These are phyloP conservation scores for Lytechinus variegatus DNA, from an alignment of 35 echinoderm and acorn worm genomes.

Conservation along the genomic window DNA sequence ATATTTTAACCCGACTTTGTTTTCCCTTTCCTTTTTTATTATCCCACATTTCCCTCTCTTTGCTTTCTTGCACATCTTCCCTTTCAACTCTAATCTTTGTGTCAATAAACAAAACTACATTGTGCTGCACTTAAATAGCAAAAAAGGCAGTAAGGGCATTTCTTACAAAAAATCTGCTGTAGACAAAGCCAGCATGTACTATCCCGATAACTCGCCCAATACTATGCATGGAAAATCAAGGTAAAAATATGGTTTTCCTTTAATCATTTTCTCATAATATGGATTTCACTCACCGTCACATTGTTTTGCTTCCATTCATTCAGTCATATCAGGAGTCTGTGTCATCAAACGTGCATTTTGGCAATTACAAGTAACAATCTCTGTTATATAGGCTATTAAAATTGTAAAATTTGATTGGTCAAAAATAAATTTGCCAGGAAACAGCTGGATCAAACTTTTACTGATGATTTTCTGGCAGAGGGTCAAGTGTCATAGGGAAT, in stretches of 20 bases:
- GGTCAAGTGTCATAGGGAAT: too few species aligned
- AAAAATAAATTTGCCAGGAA: too few species aligned
- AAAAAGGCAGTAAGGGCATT: neutral
- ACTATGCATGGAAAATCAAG: neutral
- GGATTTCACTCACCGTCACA: neutral
- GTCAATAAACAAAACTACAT: neutral
- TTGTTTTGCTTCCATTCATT: neutral
- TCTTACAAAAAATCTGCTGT: neutral
- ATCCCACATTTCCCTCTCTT: neutral
- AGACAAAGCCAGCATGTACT: neutral
- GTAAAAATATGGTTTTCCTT: neutral
- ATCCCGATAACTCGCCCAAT: neutral
- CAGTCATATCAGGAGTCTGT: neutral
- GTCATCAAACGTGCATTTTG: too few species aligned
- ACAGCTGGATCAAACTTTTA: too few species aligned
- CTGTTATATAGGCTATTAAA: too few species aligned
- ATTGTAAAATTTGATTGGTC: too few species aligned
- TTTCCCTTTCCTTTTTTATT: neutral
- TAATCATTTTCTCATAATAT: neutral
- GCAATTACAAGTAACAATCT: too few species aligned
- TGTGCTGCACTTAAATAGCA: neutral
- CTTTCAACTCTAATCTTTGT: neutral
- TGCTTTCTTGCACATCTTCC: neutral
- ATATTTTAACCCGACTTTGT: neutral
- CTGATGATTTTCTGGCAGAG: too few species aligned